Conservation (phyloP, 1,140 invertebrate species). For the Pseudomyrmex pallidus region DNA sequence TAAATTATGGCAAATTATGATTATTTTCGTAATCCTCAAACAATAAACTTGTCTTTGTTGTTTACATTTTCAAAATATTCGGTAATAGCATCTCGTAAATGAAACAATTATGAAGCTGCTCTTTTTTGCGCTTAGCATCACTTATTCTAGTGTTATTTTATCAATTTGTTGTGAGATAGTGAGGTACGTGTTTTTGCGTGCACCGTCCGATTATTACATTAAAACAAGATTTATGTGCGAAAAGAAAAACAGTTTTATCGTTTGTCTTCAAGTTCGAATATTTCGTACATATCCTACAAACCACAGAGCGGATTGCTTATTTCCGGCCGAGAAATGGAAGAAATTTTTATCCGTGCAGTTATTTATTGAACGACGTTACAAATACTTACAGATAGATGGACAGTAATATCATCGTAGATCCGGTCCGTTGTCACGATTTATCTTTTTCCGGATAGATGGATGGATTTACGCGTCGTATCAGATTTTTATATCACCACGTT, state of each 20-base stretch:
- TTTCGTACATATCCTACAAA: neutral
- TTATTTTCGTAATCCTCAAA: constrained; percentile 20
- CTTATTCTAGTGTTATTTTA: constrained; percentile 5
- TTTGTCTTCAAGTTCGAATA: neutral
- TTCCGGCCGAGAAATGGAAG: neutral
- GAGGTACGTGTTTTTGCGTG: no score
- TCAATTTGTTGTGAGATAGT: neutral
- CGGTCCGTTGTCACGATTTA: constrained; percentile 28
- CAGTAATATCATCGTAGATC: constrained; percentile 32
- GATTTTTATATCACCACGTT: constrained; percentile 51
- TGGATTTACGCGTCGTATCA: constrained; percentile 58
- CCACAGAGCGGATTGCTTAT: neutral
- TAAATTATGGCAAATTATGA: constrained; percentile 42
- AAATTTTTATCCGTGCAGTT: neutral
- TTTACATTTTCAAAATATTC: neutral
- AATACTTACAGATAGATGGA: constrained; percentile 32
- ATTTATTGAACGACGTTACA: constrained; percentile 23
- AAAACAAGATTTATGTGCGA: neutral
- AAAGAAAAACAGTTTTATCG: neutral
- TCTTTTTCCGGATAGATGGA: constrained; percentile 17
- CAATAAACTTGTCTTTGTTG: neutral
- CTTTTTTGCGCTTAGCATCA: neutral
- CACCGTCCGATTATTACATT: neutral
- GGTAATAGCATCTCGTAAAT: neutral
- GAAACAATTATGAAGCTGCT: neutral